These are phyloP conservation scores for Apamea epomidion DNA, from an alignment of 2,888 invertebrate genomes.

Conservation along the genomic window DNA sequence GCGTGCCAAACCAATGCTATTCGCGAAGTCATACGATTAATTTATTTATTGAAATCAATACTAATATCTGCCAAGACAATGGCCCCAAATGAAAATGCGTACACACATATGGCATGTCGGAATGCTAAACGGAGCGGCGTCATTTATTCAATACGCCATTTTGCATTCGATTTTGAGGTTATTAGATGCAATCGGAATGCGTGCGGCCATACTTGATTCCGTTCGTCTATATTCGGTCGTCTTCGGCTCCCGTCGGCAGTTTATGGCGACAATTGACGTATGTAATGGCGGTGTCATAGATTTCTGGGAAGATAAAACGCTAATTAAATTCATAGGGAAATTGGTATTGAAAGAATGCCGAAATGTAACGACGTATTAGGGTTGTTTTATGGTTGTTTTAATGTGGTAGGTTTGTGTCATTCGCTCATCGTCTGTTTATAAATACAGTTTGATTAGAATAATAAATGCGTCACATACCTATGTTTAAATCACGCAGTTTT, in stretches of 20 bases:
- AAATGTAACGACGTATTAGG: slow-evolving; percentile 64
- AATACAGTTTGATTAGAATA: slow-evolving; percentile 49
- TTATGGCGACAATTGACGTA: slow-evolving; percentile 85
- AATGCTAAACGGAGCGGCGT: slow-evolving; percentile 89
- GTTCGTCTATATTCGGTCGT: slow-evolving; percentile 83
- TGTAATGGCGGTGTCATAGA: slow-evolving; percentile 80
- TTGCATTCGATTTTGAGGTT: slow-evolving; percentile 90
- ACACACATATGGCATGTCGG: slow-evolving; percentile 88
- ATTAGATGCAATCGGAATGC: slow-evolving; percentile 90
- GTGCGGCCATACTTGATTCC: slow-evolving; percentile 86
- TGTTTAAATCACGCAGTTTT: slow-evolving; percentile 41
- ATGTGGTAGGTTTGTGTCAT: slow-evolving; percentile 53
- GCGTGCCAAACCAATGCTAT: slow-evolving; percentile 90
- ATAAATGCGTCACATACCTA: slow-evolving; percentile 51
- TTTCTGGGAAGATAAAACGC: slow-evolving; percentile 82
- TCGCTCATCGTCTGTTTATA: slow-evolving; percentile 61
- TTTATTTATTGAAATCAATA: slow-evolving; percentile 91
- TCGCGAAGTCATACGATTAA: slow-evolving; percentile 87
- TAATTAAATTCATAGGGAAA: slow-evolving; percentile 79
- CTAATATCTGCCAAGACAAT: slow-evolving; percentile 90
- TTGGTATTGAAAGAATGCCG: slow-evolving; percentile 71
- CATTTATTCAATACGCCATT: slow-evolving; percentile 89
- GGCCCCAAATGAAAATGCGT: slow-evolving; percentile 90
- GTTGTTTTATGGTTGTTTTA: slow-evolving; percentile 63
- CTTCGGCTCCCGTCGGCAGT: slow-evolving; percentile 79